Evolutionary conservation across 2,113 vertebrate species (phyloP), one percentile per base, ranked within the genome.

Genomic region (Ammodramus savannarum): DNA sequence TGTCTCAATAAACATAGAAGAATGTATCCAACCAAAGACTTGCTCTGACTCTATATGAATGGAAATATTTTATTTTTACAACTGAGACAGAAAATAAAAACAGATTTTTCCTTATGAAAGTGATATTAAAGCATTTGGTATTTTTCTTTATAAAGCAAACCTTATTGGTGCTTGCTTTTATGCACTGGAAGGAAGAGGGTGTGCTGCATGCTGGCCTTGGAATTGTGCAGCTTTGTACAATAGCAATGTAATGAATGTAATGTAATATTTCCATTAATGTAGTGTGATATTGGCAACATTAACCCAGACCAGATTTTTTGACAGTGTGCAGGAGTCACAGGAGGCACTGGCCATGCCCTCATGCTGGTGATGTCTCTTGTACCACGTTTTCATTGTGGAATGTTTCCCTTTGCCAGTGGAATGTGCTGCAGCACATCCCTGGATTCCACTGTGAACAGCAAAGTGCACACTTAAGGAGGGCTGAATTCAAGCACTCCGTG

Each of bases 21-120:
- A 91, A 44, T 31, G 15, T 38, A 21, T 62, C 54, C 63, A 62
- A 79, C 27, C 25, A 58, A 88, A 69, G 63, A 29, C 26, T 71
- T 57, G 32, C 46, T 74, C 46, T 86, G 32, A 13, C 41, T 74
- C 59, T 39, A 8, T 57, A 69, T 67, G 51, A 67, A 26, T n/a
- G 18, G 55, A 80, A 89, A 74, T 94, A 74, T 43, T 92, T 96
- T 62, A 88, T 69, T 88, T 92, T 92, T 84, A 78, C 26, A 67
- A 71, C 11, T 0, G 4, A 87, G 69, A 88, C 71, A 61, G 54
- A 61, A 95, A 87, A 96, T 86, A 89, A 75, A 79, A 85, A 16
- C 58, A 61, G 41, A 82, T 94, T 59, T 94, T 94, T 93, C 25
- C 52, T 86, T 68, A 81, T 31, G n/a, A 81, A 86, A 72, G 57